phyloP scores from a whole-genome alignment of 2,797 vertebrate genomes.

The Enteromius anoplus region DNA sequence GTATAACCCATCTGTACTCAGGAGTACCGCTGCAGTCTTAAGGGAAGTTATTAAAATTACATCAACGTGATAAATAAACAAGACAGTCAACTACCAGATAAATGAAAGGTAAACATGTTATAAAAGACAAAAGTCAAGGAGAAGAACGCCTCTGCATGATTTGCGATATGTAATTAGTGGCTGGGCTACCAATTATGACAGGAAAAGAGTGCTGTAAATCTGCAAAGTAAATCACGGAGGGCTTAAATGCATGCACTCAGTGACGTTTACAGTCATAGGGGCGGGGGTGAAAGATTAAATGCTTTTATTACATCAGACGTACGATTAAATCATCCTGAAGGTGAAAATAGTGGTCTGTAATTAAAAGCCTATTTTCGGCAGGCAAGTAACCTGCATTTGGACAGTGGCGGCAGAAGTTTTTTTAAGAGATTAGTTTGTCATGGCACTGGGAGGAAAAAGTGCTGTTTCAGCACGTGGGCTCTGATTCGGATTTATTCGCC shows the following conservation, averaged over 20 bases:
- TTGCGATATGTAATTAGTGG: conserved; percentile 72
- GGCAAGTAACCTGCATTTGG: conserved; percentile 56
- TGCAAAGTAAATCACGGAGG: conserved; percentile 67
- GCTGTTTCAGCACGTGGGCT: conserved; percentile 51
- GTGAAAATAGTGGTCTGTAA: conserved; percentile 58
- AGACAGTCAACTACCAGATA: conserved; percentile 40
- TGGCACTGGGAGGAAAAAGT: conserved; percentile 16
- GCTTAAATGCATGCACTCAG: conserved; percentile 64
- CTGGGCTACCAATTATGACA: conserved; percentile 71
- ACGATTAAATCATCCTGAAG: conserved; percentile 56
- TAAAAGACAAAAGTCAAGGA: conserved; percentile 63
- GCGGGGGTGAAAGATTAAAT: conserved; percentile 58
- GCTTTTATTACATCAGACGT: conserved; percentile 44
- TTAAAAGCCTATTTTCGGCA: conserved; percentile 66
- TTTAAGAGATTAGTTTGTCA: conserved; percentile 57
- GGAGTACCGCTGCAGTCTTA: not conserved
- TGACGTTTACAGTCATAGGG: conserved; percentile 52
- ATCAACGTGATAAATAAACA: conserved; percentile 42
- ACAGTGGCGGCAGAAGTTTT: conserved; percentile 55
- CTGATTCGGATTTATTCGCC: conserved; percentile 16
- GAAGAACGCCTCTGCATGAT: conserved; percentile 60
- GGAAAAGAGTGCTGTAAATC: conserved; percentile 74
- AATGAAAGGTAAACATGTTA: conserved; percentile 58
- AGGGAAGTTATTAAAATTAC: conserved; percentile 33
- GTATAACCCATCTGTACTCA: not conserved